Percentiles rank a stretch among this genome's conserved stretches.
These are phyloP conservation scores for Halocaridina rubra DNA, from an alignment of 2,888 invertebrate genomes.

Conservation along the genomic window DNA sequence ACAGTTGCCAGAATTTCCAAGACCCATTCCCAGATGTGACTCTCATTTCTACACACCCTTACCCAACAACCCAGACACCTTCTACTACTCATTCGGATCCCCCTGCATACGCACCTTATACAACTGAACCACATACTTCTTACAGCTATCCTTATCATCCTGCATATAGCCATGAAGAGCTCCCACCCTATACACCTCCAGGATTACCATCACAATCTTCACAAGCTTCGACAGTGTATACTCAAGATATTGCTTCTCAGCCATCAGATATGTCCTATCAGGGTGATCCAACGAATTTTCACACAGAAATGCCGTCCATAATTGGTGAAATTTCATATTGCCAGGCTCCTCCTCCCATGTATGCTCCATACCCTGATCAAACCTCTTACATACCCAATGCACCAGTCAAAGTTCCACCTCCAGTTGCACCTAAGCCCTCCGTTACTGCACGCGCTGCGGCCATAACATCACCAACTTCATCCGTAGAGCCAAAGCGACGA, in stretches of 20 bases:
- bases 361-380: neutral
- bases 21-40: slow-evolving; percentile 5
- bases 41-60: neutral
- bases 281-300: neutral
- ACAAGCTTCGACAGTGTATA: neutral
- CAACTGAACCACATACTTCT: neutral
- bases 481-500: slow-evolving; percentile 30
- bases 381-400: slow-evolving; percentile 67
- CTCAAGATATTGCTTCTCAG: neutral
- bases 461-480: neutral
- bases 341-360: neutral
- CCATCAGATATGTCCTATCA: neutral
- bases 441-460: neutral
- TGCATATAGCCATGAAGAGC: neutral
- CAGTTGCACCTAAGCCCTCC: slow-evolving; percentile 22
- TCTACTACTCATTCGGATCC: slow-evolving; percentile 26
- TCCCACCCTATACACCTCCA: neutral
- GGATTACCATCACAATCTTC: neutral
- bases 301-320: neutral
- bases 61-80: neutral
- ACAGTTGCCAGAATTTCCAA: neutral
- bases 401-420: slow-evolving; percentile 65
- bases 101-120: neutral
- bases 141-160: neutral
- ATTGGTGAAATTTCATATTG: neutral